These are phyloP conservation scores for Cyclargus thomasi DNA, from an alignment of 1,140 invertebrate species.

Conservation along the genomic window DNA sequence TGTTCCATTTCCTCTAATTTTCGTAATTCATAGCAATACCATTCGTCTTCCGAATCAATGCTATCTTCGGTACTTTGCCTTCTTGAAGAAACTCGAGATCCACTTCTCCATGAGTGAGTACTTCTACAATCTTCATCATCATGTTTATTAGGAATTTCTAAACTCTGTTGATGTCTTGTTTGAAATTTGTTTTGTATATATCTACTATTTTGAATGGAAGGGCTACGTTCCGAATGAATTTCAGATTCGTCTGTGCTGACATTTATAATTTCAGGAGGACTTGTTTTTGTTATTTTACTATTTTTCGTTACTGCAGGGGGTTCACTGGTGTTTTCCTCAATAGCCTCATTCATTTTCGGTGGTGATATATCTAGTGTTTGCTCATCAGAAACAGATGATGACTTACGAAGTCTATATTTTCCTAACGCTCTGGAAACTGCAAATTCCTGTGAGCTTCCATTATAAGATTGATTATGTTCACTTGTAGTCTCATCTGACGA, in stretches of 20 bases:
- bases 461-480: conserved; percentile 76
- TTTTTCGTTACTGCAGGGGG: conserved; percentile 44
- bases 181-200: conserved; percentile 77
- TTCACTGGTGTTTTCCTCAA: conserved; percentile 49
- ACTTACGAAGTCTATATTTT: conserved; percentile 86
- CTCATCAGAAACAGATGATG: conserved; percentile 81
- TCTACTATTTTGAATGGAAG: conserved; percentile 77
- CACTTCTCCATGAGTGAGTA: conserved; percentile 89
- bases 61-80: conserved; percentile 94
- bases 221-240: conserved; percentile 77
- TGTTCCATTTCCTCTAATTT: conserved; percentile 91
- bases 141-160: conserved; percentile 85
- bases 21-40: conserved; percentile 91
- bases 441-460: conserved; percentile 81
- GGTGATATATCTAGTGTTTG: conserved; percentile 72
- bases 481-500: conserved; percentile 77
- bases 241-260: conserved; percentile 62
- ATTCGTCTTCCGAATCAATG: conserved; percentile 94
- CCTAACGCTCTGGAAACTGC: conserved; percentile 88
- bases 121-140: conserved; percentile 90
- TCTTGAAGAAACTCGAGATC: conserved; percentile 89
- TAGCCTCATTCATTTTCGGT: conserved; percentile 68
- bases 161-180: conserved; percentile 83
- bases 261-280: conserved; percentile 64
- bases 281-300: conserved; percentile 52